A percentile compares a stretch with the other conserved stretches of the same genome.
These are phyloP conservation scores for Platorchestia sp. DNA, from an alignment of 1,140 invertebrate genomes.

Conservation along the genomic window DNA sequence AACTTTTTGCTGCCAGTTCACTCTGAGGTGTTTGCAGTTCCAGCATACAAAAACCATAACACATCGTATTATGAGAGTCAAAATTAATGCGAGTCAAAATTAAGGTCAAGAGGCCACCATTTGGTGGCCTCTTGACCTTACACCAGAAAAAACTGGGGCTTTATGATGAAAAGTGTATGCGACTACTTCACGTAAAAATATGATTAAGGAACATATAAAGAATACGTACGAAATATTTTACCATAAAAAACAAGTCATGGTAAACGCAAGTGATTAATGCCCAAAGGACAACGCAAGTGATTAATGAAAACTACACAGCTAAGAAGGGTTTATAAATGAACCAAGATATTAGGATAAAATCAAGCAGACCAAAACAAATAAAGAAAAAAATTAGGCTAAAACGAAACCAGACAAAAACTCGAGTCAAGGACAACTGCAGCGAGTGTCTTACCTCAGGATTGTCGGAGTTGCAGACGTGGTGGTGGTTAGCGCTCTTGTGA, in stretches of 20 bases:
- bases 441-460: slow-evolving; percentile 74
- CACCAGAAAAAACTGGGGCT: neutral
- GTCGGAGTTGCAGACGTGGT: slow-evolving; percentile 75
- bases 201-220: too few species aligned
- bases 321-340: too few species aligned
- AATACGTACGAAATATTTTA: too few species aligned
- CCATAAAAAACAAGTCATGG: neutral
- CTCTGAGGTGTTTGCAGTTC: neutral
- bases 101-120: too few species aligned
- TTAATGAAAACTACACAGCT: neutral
- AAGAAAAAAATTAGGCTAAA: neutral
- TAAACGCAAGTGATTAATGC: neutral
- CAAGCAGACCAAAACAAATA: neutral
- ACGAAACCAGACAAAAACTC: neutral
- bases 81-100: neutral
- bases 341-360: too few species aligned
- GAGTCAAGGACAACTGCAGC: neutral
- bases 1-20: neutral
- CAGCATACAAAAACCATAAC: neutral
- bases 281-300: neutral
- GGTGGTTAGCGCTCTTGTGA: slow-evolving; percentile 69
- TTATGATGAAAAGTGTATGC: neutral
- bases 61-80: neutral
- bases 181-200: neutral
- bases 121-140: neutral